Evolutionary conservation across 2,888 invertebrate genomes (phyloP).

Genomic region (Papilio demoleus): DNA sequence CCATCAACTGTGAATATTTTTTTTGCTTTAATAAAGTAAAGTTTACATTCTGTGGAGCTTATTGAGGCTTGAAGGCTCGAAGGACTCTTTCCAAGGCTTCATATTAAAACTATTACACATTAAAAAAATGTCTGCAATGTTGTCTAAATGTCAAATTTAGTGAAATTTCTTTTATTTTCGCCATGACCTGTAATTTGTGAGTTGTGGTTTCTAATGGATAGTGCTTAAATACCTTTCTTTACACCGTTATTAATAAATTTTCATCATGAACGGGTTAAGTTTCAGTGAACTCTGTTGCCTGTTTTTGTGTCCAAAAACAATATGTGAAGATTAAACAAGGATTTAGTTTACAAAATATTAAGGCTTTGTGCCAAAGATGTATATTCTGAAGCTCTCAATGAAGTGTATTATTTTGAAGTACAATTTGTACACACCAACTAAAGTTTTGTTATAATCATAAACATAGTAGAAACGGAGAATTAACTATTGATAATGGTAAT

Average conservation of each 20-base stretch:
- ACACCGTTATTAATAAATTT: constrained; percentile 63
- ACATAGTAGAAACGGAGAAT: too few species aligned
- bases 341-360: too few species aligned
- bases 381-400: too few species aligned
- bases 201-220: constrained; percentile 76
- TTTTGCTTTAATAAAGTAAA: constrained; percentile 7
- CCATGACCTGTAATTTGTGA: constrained; percentile 78
- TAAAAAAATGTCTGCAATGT: constrained; percentile 75
- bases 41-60: constrained; percentile 21
- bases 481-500: too few species aligned
- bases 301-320: constrained; percentile 99
- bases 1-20: neutral
- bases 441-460: too few species aligned
- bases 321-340: too few species aligned
- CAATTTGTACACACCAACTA: too few species aligned
- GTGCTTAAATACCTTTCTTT: constrained; percentile 65
- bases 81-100: constrained; percentile 43
- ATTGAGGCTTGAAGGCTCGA: constrained; percentile 38
- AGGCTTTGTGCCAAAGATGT: too few species aligned
- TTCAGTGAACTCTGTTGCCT: constrained; percentile 99
- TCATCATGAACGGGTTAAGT: constrained; percentile 85
- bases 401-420: too few species aligned
- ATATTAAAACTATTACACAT: constrained; percentile 44
- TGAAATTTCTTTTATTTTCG: constrained; percentile 80
- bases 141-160: constrained; percentile 80